Conservation (phyloP, 2,888 invertebrate genomes). For the Argynnis bischoffii region DNA sequence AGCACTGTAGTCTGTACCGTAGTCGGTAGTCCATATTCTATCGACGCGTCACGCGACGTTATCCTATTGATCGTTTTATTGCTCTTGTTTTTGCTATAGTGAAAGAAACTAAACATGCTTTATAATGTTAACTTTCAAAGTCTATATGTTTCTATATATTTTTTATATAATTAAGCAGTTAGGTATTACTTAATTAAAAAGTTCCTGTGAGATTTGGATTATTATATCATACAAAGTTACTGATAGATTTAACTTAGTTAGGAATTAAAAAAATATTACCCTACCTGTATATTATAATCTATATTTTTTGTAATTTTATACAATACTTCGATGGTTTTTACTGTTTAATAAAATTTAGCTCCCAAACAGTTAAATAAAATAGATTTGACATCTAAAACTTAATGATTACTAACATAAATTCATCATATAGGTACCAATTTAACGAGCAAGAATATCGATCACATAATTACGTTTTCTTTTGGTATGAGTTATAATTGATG, state of each 20-base stretch:
- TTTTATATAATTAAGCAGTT: too few relatives aligned
- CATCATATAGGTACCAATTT: neutral
- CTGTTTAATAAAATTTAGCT: too few relatives aligned
- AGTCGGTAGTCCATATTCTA: conserved; percentile 26
- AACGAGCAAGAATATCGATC: neutral
- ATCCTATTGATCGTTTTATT: conserved; percentile 32
- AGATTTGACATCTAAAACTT: neutral
- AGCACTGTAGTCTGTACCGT: conserved; percentile 3
- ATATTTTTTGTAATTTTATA: too few relatives aligned
- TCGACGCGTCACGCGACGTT: conserved; percentile 19
- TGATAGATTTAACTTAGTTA: too few relatives aligned
- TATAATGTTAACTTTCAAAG: neutral
- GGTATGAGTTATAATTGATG: neutral
- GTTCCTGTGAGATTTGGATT: too few relatives aligned
- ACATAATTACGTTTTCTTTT: conserved; percentile 3
- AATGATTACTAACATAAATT: neutral
- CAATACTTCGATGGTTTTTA: too few relatives aligned
- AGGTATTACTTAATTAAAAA: too few relatives aligned
- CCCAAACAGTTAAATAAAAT: neutral
- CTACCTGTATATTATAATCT: too few relatives aligned
- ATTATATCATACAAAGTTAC: too few relatives aligned
- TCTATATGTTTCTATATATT: neutral
- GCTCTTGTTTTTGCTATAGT: conserved; percentile 25
- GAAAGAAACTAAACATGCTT: conserved; percentile 20
- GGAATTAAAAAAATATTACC: too few relatives aligned